phyloP scores from a whole-genome alignment of 1,140 invertebrate species.

The Aphidius ervi region DNA sequence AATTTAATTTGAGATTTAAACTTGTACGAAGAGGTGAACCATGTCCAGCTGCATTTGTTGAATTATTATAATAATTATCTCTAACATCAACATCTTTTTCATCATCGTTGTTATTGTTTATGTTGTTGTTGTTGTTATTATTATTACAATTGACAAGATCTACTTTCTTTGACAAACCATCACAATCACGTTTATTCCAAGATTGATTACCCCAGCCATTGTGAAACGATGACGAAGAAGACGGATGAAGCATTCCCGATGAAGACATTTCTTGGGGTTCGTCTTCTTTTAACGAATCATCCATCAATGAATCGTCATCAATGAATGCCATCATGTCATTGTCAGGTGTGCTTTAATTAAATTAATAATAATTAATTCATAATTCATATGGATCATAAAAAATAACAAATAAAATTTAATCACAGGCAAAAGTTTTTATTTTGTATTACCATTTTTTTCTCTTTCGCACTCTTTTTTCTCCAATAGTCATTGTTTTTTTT shows the following conservation, averaged over 20 bases:
- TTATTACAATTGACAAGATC: constrained; percentile 29
- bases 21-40: constrained; percentile 56
- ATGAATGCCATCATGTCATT: constrained; percentile 54
- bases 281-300: constrained; percentile 38
- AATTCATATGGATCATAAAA: too few relatives aligned
- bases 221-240: constrained; percentile 34
- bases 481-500: constrained; percentile 5
- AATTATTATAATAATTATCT: constrained; percentile 6
- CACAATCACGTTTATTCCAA: constrained; percentile 23
- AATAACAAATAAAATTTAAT: too few relatives aligned
- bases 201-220: constrained; percentile 42
- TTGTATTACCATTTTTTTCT: neutral
- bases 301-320: constrained; percentile 47
- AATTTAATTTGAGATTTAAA: constrained; percentile 53
- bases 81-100: constrained; percentile 6
- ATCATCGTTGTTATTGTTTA: constrained; percentile 41
- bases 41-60: constrained; percentile 44
- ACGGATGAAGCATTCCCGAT: constrained; percentile 12
- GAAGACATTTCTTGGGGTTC: constrained; percentile 33
- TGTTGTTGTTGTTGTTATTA: constrained; percentile 52
- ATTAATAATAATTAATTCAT: neutral
- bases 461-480: neutral
- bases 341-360: constrained; percentile 43
- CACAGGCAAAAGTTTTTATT: neutral
- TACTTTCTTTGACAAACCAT: constrained; percentile 28